A percentile compares a stretch with the other conserved stretches of the same genome.
Evolutionary conservation across 2,797 vertebrate genomes (phyloP).

Genomic region (Adelosebastes latens): DNA sequence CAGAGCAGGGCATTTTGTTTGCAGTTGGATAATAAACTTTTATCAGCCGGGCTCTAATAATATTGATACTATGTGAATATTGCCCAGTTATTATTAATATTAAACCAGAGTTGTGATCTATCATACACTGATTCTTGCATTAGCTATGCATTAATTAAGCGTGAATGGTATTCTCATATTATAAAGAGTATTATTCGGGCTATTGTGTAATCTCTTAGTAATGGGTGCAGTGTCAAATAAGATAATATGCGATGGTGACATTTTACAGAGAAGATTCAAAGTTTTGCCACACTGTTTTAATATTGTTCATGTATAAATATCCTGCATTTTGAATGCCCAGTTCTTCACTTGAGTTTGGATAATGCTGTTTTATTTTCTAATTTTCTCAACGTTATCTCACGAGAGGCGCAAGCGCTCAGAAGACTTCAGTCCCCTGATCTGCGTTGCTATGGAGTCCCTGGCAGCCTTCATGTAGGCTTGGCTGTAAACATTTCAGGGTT

Average conservation of each 20-base stretch:
- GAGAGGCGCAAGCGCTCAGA: slow-evolving; percentile 57
- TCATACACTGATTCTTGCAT: not conserved
- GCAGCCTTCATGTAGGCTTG: slow-evolving; percentile 81
- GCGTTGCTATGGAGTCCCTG: slow-evolving; percentile 82
- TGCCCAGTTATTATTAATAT: not conserved
- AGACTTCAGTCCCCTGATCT: slow-evolving; percentile 62
- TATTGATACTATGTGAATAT: not conserved
- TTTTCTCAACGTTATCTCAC: slow-evolving; percentile 50
- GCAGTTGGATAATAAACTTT: not conserved
- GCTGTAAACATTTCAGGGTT: slow-evolving; percentile 86
- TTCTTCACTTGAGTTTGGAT: slow-evolving; percentile 16
- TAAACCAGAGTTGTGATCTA: not conserved
- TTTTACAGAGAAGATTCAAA: slow-evolving; percentile 4
- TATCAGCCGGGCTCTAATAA: not conserved
- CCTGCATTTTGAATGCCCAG: not conserved
- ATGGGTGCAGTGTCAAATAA: not conserved
- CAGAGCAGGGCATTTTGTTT: not conserved
- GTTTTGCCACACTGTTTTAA: not conserved
- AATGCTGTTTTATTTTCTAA: not conserved
- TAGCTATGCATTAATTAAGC: not conserved
- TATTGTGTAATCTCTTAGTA: not conserved
- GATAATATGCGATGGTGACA: not conserved
- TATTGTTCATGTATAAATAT: slow-evolving; percentile 1
- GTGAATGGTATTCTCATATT: not conserved
- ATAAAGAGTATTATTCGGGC: not conserved